A percentile compares a stretch with the other conserved stretches of the same genome.
These are phyloP conservation scores for Diabrotica virgifera DNA, from an alignment of 1,140 invertebrate species.

Conservation along the genomic window DNA sequence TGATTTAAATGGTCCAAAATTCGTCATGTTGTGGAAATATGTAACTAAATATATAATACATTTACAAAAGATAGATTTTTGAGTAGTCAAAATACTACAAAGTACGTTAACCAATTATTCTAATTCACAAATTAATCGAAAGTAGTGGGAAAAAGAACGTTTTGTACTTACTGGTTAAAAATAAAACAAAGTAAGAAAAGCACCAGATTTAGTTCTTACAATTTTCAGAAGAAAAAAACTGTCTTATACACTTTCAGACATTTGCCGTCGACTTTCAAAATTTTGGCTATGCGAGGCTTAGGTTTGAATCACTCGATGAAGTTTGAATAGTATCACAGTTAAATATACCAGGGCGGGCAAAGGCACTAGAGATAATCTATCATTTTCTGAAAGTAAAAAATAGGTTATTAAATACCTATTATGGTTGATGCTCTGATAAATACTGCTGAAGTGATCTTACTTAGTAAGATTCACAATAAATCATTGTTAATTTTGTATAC, in stretches of 20 bases:
- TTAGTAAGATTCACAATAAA: too few relatives aligned
- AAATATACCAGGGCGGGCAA: not conserved
- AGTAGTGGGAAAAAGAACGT: constrained; percentile 4
- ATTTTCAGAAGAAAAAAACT: not conserved
- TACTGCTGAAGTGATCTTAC: too few relatives aligned
- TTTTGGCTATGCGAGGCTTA: not conserved
- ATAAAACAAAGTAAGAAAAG: constrained; percentile 19
- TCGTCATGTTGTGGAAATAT: too few relatives aligned
- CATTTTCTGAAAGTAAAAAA: too few relatives aligned
- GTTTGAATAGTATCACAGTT: constrained; percentile 2
- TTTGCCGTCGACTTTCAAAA: not conserved
- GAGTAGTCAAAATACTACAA: too few relatives aligned
- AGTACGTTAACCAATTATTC: not conserved
- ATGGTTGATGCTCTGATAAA: too few relatives aligned
- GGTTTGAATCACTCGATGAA: not conserved
- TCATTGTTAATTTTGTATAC: too few relatives aligned
- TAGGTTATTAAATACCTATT: too few relatives aligned
- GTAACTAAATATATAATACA: too few relatives aligned
- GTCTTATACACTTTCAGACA: not conserved
- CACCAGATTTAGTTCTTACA: constrained; percentile 20
- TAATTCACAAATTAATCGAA: not conserved
- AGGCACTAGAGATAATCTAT: too few relatives aligned
- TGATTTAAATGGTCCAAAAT: too few relatives aligned
- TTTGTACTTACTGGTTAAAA: constrained; percentile 20
- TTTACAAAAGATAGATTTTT: too few relatives aligned